Evolutionary conservation across 2,888 invertebrate genomes (phyloP).

Genomic region (Magallana nippona): DNA sequence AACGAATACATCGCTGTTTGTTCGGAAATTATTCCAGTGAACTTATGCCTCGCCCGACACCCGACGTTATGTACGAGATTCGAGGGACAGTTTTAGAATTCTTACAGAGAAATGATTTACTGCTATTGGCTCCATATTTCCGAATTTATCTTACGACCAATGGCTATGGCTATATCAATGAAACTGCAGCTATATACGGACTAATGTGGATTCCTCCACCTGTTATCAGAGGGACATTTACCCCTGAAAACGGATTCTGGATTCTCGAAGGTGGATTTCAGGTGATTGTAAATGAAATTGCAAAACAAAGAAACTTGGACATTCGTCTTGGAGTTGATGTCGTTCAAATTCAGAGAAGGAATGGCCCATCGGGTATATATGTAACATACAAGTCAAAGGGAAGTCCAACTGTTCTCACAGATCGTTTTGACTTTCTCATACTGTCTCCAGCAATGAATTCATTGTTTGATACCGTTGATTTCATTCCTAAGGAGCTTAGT

Average conservation of each 20-base stretch:
- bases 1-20: constrained; percentile 3
- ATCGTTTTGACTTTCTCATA: constrained; percentile 34
- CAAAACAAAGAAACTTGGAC: neutral
- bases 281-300: neutral
- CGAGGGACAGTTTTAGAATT: constrained; percentile 39
- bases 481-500: neutral
- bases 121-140: constrained; percentile 28
- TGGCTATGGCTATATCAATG: constrained; percentile 40
- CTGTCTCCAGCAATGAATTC: constrained; percentile 22
- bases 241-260: neutral
- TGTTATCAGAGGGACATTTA: neutral
- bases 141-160: neutral
- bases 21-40: constrained; percentile 37
- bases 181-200: constrained; percentile 38
- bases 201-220: constrained; percentile 37
- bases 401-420: neutral
- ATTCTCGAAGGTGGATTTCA: neutral
- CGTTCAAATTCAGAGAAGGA: neutral
- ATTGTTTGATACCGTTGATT: constrained; percentile 15
- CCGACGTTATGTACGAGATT: neutral
- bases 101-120: constrained; percentile 8
- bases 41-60: constrained; percentile 37
- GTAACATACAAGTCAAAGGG: neutral
- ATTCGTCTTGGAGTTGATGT: constrained; percentile 1
- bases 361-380: neutral